Percentiles rank a stretch among this genome's conserved stretches.
These are phyloP conservation scores for Heteromurus nitidus DNA, from an alignment of 2,888 invertebrate genomes.

Conservation along the genomic window DNA sequence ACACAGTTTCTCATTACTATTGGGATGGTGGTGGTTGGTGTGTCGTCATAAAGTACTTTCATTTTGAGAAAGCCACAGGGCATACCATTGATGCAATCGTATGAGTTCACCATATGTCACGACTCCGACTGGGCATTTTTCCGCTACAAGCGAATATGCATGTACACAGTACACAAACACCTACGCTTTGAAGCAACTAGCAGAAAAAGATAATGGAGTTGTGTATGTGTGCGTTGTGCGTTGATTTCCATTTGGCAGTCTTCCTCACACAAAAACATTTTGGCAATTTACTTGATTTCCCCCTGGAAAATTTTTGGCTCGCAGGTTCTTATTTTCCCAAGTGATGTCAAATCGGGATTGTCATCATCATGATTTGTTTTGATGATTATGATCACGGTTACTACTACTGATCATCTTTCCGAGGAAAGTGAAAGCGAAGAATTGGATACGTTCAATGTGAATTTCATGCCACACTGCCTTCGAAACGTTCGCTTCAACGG, in stretches of 20 bases:
- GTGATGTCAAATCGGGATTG: conserved; percentile 2
- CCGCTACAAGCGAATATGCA: not conserved
- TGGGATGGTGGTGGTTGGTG: not conserved
- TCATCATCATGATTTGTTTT: not conserved
- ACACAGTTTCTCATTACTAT: not conserved
- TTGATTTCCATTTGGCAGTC: no score
- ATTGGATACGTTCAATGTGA: no score
- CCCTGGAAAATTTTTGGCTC: not conserved
- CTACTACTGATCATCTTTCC: no score
- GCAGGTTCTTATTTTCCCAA: not conserved
- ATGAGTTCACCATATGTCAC: not conserved
- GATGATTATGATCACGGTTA: conserved; percentile 1
- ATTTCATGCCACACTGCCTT: no score
- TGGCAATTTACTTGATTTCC: conserved; percentile 11
- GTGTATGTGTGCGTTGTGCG: not conserved
- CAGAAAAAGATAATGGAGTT: no score
- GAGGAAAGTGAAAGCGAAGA: not conserved
- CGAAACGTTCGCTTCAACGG: no score
- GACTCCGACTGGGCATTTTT: not conserved
- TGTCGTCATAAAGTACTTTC: no score
- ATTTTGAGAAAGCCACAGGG: conserved; percentile 7
- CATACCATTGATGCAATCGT: not conserved
- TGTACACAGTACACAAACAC: not conserved
- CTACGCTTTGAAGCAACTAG: not conserved
- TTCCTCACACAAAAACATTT: no score